Evolutionary conservation across 2,113 vertebrate genomes (phyloP).

Genomic region (Erpornis zantholeuca): DNA sequence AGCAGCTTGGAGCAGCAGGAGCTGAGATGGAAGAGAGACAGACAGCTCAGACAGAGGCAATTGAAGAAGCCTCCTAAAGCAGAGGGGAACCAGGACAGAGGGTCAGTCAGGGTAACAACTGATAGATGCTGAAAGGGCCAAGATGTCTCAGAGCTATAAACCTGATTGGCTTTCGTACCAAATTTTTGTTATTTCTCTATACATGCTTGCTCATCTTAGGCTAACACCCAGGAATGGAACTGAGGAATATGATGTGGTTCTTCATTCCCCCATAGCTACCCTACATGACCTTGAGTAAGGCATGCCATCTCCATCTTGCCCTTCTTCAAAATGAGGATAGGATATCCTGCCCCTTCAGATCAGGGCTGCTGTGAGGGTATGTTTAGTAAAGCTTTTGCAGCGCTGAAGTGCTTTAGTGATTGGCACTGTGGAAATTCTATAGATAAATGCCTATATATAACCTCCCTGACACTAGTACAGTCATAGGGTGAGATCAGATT

Average conservation of each 20-base stretch:
- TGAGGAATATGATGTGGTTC: not conserved
- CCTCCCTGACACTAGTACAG: not conserved
- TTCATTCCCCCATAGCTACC: not conserved
- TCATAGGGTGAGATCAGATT: not conserved
- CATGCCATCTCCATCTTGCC: not conserved
- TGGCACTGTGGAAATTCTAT: not conserved
- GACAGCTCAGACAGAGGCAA: not conserved
- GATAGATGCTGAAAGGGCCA: not conserved
- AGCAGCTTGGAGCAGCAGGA: not conserved
- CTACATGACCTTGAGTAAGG: not conserved
- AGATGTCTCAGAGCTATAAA: not conserved
- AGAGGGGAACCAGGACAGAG: not conserved
- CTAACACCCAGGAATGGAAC: not conserved
- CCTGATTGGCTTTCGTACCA: not conserved
- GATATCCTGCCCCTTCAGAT: not conserved
- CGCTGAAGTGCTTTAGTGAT: not conserved
- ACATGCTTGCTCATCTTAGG: not conserved
- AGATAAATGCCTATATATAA: conserved; percentile 36
- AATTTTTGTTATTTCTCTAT: not conserved
- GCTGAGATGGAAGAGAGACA: not conserved
- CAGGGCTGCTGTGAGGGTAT: not conserved
- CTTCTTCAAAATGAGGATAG: not conserved
- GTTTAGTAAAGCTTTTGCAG: not conserved
- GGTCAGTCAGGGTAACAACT: not conserved
- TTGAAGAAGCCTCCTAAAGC: not conserved